These are phyloP conservation scores for Galeopsomyia nigrocyanea DNA, from an alignment of 2,888 invertebrate genomes.

Conservation along the genomic window DNA sequence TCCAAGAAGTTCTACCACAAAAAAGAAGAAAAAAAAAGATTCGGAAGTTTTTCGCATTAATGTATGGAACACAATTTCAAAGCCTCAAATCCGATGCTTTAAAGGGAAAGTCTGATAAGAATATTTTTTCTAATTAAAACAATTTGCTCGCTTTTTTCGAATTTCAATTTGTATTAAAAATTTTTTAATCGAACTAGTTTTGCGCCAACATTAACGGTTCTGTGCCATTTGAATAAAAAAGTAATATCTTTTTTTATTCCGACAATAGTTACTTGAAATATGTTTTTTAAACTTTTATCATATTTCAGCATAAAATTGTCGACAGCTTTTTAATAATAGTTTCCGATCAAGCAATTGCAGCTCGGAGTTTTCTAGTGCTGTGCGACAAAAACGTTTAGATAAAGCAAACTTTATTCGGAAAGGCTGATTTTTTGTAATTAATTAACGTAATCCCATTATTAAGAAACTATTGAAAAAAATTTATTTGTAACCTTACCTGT, in stretches of 20 bases:
- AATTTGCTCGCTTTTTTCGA: conserved; percentile 38
- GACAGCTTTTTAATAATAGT: conserved; percentile 36
- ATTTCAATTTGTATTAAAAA: conserved; percentile 13
- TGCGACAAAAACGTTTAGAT: conserved; percentile 64
- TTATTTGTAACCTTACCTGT: conserved; percentile 55
- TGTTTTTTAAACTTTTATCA: too few relatives aligned
- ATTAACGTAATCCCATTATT: conserved; percentile 59
- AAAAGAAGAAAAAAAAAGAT: conserved; percentile 28
- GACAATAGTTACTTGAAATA: too few relatives aligned
- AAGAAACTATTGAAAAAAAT: conserved; percentile 55
- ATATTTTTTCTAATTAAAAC: conserved; percentile 29
- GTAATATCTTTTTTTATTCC: too few relatives aligned
- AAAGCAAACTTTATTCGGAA: conserved; percentile 62
- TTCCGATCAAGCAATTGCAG: conserved; percentile 51
- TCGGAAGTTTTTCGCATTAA: conserved; percentile 23
- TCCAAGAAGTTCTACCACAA: conserved; percentile 25
- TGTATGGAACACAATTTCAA: conserved; percentile 19
- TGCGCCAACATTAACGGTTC: too few relatives aligned
- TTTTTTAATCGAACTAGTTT: too few relatives aligned
- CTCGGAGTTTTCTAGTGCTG: conserved; percentile 63
- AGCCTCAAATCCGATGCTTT: conserved; percentile 37
- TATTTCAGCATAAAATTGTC: conserved; percentile 41
- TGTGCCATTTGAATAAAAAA: too few relatives aligned
- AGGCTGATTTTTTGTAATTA: conserved; percentile 68
- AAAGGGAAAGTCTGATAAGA: conserved; percentile 37